Conservation (phyloP, 2,888 invertebrate species). For the Eupelmus urozonus region DNA sequence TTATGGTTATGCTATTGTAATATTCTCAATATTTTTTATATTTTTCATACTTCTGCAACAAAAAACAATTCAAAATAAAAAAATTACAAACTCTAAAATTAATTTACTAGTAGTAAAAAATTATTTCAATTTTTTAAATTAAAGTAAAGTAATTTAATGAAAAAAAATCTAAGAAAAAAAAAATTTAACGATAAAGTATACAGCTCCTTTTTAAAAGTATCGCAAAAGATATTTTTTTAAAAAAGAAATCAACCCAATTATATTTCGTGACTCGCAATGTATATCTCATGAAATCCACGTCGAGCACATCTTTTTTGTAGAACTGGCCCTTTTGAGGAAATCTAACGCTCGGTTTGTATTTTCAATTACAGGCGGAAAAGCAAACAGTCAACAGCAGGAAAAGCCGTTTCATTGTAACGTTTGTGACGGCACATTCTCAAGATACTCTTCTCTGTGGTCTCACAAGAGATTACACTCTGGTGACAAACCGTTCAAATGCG, state of each 20-base stretch:
- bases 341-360: slow-evolving; percentile 69
- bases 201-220: slow-evolving; percentile 60
- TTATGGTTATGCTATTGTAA: slow-evolving; percentile 18
- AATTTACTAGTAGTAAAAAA: too few relatives aligned
- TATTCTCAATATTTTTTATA: slow-evolving; percentile 5
- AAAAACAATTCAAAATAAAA: neutral
- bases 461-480: slow-evolving; percentile 92
- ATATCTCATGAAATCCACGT: slow-evolving; percentile 64
- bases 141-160: neutral
- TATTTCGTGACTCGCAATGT: slow-evolving; percentile 59
- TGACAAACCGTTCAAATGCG: slow-evolving; percentile 92
- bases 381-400: slow-evolving; percentile 80
- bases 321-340: slow-evolving; percentile 76
- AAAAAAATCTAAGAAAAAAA: slow-evolving; percentile 17
- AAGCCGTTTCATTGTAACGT: slow-evolving; percentile 94
- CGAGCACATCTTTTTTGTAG: slow-evolving; percentile 71
- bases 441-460: slow-evolving; percentile 93
- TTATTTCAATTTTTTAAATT: too few relatives aligned
- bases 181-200: slow-evolving; percentile 45
- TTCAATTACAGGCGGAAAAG: slow-evolving; percentile 76
- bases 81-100: neutral
- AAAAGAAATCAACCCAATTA: slow-evolving; percentile 48
- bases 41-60: neutral
- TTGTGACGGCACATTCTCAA: slow-evolving; percentile 88
- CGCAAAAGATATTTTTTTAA: slow-evolving; percentile 60